Evolutionary conservation across 2,888 invertebrate genomes (phyloP), one percentile per base, ranked within the genome.

Genomic region (Metellina segmentata): DNA sequence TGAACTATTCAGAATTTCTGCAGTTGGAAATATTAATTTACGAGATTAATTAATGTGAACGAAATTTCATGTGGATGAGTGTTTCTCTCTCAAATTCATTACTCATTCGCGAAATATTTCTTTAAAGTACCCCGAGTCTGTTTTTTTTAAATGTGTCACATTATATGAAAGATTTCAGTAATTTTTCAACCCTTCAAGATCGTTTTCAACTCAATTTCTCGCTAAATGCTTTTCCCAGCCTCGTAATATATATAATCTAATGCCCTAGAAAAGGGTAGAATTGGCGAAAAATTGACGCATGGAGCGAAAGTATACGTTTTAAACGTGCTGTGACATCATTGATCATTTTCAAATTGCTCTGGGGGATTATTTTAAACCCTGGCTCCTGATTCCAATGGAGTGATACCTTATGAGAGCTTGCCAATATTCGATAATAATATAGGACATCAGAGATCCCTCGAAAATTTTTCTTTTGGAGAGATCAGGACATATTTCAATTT

Each of bases 341-440:
- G 34, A 79, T 79, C 79, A 79, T 20, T 79, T 61, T 61, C 61
- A 79, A 79, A 79, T 79, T 79, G 79, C 79, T 79, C 79, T 20
- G 16, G 79, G 61, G 79, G 61, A 53, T 61, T 79, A 79, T 61
- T 79, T 53, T 79, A 53, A 61, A 79, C 79, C 79, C 20, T 34
- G 53, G 61, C 79, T 34, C 53, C 61, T 69, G 19, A 34, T 20
- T 79, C 61, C 16, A 11, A 2, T 34, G 2, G 79, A 79, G 79
- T 79, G 61, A 79, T 79, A 61, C 20, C 34, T 79, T 53, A 61
- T 34, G 20, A 20, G 16, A 78, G 53, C 6, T 11, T 6, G n/a
- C 20, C 16, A 61, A 34, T 34, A 79, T 53, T 53, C 20, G 79
- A 61, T 19, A 13, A 20, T 53, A 53, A 79, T 61, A 53, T 53